Percentiles rank a stretch among this genome's conserved stretches.
Conservation (phyloP, 1,140 invertebrate species). For the Tetranychus urticae region DNA sequence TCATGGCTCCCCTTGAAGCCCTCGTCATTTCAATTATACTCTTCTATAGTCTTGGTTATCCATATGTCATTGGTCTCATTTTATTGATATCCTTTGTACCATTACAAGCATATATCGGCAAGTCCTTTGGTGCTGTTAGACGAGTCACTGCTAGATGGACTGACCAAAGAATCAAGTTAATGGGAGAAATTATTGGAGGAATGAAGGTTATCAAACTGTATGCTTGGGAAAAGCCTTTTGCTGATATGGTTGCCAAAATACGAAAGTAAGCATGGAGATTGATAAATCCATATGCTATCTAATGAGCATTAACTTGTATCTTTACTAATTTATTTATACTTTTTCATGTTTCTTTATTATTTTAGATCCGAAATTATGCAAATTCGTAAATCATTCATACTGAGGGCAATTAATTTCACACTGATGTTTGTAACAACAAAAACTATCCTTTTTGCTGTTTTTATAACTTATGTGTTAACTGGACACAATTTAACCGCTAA, state of each 20-base stretch:
- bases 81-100: slow-evolving; percentile 9
- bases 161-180: slow-evolving; percentile 55
- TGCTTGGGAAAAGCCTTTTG: slow-evolving; percentile 55
- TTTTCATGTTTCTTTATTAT: background rate
- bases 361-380: slow-evolving; percentile 35
- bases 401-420: slow-evolving; percentile 38
- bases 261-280: slow-evolving; percentile 27
- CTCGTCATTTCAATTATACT: slow-evolving; percentile 6
- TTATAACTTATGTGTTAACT: slow-evolving; percentile 38
- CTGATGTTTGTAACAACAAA: slow-evolving; percentile 29
- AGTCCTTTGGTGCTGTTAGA: slow-evolving; percentile 17
- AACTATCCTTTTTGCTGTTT: slow-evolving; percentile 41
- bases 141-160: slow-evolving; percentile 40
- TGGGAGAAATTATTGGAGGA: slow-evolving; percentile 73
- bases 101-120: slow-evolving; percentile 8
- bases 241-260: slow-evolving; percentile 31
- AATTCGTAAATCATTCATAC: slow-evolving; percentile 36
- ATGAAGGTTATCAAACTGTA: slow-evolving; percentile 59
- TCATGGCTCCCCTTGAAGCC: slow-evolving; percentile 7
- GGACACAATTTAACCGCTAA: slow-evolving; percentile 38
- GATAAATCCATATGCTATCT: slow-evolving; percentile 35
- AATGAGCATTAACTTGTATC: background rate
- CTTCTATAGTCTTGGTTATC: slow-evolving; percentile 15
- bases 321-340: background rate
- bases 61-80: slow-evolving; percentile 12